Evolutionary conservation across 1,140 invertebrate species (phyloP).

Genomic region (Homarus americanus): DNA sequence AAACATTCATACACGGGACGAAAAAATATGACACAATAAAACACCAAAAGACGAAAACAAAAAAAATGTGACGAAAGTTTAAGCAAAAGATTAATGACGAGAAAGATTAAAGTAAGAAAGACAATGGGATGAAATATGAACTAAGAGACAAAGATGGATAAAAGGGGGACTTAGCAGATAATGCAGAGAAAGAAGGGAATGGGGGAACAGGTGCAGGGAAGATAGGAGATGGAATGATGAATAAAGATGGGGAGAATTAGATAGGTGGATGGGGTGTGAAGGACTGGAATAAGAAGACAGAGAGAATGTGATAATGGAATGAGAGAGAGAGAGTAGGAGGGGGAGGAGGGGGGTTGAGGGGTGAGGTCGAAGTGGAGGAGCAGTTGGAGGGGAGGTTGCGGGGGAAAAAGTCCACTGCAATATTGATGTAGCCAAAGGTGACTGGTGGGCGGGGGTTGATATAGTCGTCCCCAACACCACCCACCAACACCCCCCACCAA

Average conservation of each 20-base stretch:
- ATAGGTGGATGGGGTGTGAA: not conserved
- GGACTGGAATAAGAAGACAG: not conserved
- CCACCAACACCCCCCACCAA: no score
- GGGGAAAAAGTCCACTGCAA: no score
- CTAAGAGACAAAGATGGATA: not conserved
- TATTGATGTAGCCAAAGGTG: no score
- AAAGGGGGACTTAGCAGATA: not conserved
- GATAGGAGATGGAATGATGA: not conserved
- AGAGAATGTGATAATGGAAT: not conserved
- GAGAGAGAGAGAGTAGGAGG: no score
- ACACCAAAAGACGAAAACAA: not conserved
- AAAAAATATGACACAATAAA: not conserved
- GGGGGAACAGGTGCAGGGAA: not conserved
- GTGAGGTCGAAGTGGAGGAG: no score
- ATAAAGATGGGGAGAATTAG: no score
- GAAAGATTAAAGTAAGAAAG: not conserved
- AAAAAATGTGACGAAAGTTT: not conserved
- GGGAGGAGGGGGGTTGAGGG: no score
- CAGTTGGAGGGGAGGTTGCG: no score
- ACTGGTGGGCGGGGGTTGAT: no score
- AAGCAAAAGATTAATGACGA: constrained; percentile 4
- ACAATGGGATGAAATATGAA: not conserved
- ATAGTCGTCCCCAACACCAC: no score
- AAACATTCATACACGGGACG: not conserved
- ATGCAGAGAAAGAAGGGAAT: not conserved